phyloP scores from a whole-genome alignment of 2,797 vertebrate species.

The Propithecus perrieri region DNA sequence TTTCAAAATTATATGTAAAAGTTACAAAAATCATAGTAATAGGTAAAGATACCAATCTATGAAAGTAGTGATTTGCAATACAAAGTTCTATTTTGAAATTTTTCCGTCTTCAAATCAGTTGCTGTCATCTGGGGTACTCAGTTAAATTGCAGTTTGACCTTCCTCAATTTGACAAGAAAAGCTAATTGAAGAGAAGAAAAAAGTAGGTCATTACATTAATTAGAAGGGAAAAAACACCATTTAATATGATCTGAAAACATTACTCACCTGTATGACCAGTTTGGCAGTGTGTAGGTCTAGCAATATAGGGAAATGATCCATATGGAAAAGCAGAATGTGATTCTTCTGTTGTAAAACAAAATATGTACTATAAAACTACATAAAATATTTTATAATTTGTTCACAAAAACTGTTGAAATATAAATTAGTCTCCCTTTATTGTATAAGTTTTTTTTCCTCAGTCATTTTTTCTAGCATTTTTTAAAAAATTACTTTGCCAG shows the following conservation, averaged over 20 bases:
- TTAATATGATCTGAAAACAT: conserved; percentile 43
- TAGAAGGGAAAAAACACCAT: conserved; percentile 14
- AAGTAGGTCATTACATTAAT: conserved; percentile 71
- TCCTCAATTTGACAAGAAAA: conserved; percentile 95
- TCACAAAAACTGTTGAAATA: conserved; percentile 60
- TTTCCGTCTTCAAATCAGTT: conserved; percentile 70
- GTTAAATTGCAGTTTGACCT: conserved; percentile 80
- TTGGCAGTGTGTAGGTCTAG: conserved; percentile 90
- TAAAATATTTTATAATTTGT: conserved; percentile 38
- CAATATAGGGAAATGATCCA: conserved; percentile 88
- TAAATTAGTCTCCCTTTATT: conserved; percentile 41
- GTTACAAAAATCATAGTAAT: conserved; percentile 65
- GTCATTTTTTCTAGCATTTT: neutral
- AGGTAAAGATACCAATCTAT: conserved; percentile 71
- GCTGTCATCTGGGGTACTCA: conserved; percentile 51
- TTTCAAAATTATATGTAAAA: conserved; percentile 58
- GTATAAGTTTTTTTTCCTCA: neutral
- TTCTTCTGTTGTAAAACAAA: conserved; percentile 70
- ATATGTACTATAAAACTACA: conserved; percentile 34
- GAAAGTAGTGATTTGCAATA: conserved; percentile 60
- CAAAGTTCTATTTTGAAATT: conserved; percentile 73
- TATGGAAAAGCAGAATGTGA: conserved; percentile 74
- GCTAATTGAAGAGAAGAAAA: conserved; percentile 85
- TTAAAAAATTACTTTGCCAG: conserved; percentile 44
- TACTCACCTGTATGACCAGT: conserved; percentile 91